Base-by-base conservation (phyloP, 2,113 vertebrate genomes). In the Chaetodon auriga region DNA sequence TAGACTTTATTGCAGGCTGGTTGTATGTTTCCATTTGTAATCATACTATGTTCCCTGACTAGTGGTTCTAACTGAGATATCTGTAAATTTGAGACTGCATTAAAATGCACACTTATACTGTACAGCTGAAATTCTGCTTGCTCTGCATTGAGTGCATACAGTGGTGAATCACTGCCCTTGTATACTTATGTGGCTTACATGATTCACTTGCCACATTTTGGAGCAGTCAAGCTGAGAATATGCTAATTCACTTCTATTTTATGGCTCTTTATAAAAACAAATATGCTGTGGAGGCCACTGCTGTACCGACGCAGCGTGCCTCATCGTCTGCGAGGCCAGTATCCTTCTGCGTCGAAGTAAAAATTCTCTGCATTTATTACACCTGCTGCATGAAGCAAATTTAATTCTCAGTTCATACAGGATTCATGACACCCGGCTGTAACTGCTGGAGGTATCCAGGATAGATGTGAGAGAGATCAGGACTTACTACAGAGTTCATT, bases 391-490 rank as follows among this genome's bases (percentile, higher is more conserved):
- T 54, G 41, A 62, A 74, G n/a, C 62, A 53, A 60, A 78, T 79
- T 46, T 68, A 49, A 66, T 64, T 65, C 70, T 62, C 21, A 35
- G 9, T 69, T 85, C 75, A 80, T 87, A 68, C 48, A 86, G 78
- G 75, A 87, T 87, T 83, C 68, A 81, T 70, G 49, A 62, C 16
- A 16, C 23, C 30, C 21, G 78, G 53, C 78, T 66, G n/a, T 9
- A 62, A 51, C 43, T 54, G 64, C 41, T 68, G 36, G 46, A 64
- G 51, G 25, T 60, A 43, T 78, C 23, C 68, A 71, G 23, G 51
- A 23, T 82, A 54, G 18, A 84, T 55, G 58, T 49, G 63, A 76
- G 60, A 61, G 57, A 60, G 46, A 70, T 70, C 76, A 61, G 60
- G 18, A 45, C 46, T 16, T 46, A 14, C 21, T 48, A 7, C 30